Evolutionary conservation across 2,797 vertebrate genomes (phyloP).

Genomic region (Ficedula albicollis): DNA sequence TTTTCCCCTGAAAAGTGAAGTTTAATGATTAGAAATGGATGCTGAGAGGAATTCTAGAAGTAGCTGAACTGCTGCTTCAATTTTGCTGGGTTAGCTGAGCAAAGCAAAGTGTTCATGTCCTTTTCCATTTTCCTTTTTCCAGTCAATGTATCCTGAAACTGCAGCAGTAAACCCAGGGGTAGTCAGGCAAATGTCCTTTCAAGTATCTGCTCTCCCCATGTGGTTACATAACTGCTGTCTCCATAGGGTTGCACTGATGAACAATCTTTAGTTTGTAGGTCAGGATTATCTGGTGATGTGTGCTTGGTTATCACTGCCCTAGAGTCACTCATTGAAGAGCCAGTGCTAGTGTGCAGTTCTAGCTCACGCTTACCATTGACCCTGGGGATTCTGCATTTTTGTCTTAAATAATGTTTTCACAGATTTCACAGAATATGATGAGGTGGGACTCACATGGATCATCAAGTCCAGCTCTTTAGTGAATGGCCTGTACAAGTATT

Average conservation of each 20-base stretch:
- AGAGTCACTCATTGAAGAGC: not conserved
- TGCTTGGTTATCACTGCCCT: not conserved
- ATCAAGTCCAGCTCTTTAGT: not conserved
- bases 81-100: not conserved
- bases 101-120: not conserved
- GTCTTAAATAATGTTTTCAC: not conserved
- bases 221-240: not conserved
- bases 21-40: not conserved
- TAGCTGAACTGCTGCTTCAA: not conserved
- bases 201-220: not conserved
- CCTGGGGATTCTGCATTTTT: not conserved
- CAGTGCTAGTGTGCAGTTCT: not conserved
- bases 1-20: not conserved
- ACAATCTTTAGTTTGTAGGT: not conserved
- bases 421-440: not conserved
- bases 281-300: not conserved
- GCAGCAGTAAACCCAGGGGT: not conserved
- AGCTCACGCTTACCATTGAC: not conserved
- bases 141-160: not conserved
- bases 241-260: not conserved
- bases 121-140: not conserved
- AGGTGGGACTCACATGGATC: not conserved
- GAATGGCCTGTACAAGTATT: not conserved
- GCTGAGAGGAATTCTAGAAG: not conserved
- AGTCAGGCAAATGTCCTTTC: not conserved